Base-by-base conservation (phyloP, 1,140 invertebrate genomes). In the Eciton burchellii region DNA sequence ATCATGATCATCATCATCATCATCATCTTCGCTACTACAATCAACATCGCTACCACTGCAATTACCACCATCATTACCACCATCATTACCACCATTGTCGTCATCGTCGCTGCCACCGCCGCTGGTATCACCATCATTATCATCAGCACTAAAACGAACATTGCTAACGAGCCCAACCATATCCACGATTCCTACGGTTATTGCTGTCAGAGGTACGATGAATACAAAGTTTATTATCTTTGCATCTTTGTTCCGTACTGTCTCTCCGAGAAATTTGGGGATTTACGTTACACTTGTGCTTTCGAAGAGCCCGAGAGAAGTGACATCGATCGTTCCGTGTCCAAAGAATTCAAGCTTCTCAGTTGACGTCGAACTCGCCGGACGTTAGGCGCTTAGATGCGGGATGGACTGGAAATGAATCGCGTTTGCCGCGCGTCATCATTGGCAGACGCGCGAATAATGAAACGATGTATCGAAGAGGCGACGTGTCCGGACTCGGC, bases 291-390 rank as follows among this genome's bases (percentile, higher is more conserved):
- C 16, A n/a, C 21, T 60, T 47, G 47, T 16, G 56, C 35, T 52
- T 62, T 45, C 26, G n/a, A 66, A 6, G 35, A 43, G 1, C 1
- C 47, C 16, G 49, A 41, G 16, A 12, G 56, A 45, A 9, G 65
- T n/a, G 11, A 19, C 16, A 29, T 56, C 29, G 26, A 14, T 41
- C 16, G 24, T 14, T 54, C 49, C 26, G 26, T 52, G 56, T 43
- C 76, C 0, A 68, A 85, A 41, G 60, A 29, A 29, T 45, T 21
- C 0, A 16, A 70, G 29, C 5, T 85, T 65, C 70, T 86, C 71
- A 86, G 84, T 86, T 86, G 85, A 86, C 85, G 79, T 52, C 35
- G 21, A 5, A 47, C 49, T 49, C 35, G 54, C 73, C 35, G 52
- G 54, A 59, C 14, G n/a, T 9, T 47, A 21, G 21, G 11, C 3